Evolutionary conservation across 1,140 invertebrate genomes (phyloP).

Genomic region (Ephestia elutella): DNA sequence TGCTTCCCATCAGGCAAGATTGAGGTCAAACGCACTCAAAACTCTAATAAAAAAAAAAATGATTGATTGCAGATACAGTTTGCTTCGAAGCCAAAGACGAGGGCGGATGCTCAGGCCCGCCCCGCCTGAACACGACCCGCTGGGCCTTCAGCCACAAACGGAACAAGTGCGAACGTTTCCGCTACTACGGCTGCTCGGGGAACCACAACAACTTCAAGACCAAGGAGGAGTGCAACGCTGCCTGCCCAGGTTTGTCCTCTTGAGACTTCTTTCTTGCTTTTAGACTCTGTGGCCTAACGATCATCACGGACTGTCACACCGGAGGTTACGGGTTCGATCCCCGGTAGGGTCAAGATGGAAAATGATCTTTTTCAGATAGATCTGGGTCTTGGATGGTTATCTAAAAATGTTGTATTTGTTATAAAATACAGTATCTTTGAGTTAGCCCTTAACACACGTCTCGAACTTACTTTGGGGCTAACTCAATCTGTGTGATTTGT

Average conservation of each 20-base stretch:
- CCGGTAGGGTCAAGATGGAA: too few relatives aligned
- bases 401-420: too few relatives aligned
- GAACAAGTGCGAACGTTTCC: constrained; percentile 84
- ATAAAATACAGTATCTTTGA: too few relatives aligned
- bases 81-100: constrained; percentile 85
- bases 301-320: too few relatives aligned
- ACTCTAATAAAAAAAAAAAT: neutral
- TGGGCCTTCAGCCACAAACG: constrained; percentile 87
- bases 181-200: constrained; percentile 83
- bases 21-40: too few relatives aligned
- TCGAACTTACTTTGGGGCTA: too few relatives aligned
- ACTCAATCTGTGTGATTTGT: too few relatives aligned
- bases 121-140: constrained; percentile 74
- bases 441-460: too few relatives aligned
- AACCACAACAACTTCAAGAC: constrained; percentile 94
- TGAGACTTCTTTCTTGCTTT: neutral
- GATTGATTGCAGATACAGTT: constrained; percentile 78
- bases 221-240: constrained; percentile 85
- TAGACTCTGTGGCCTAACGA: too few relatives aligned
- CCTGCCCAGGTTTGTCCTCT: constrained; percentile 81
- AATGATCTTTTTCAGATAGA: too few relatives aligned
- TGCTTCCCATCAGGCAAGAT: neutral
- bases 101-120: constrained; percentile 71
- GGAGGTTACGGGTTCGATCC: too few relatives aligned
- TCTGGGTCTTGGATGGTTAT: too few relatives aligned